Base-by-base conservation (phyloP, 2,797 vertebrate genomes). In the Cyprinella venusta region DNA sequence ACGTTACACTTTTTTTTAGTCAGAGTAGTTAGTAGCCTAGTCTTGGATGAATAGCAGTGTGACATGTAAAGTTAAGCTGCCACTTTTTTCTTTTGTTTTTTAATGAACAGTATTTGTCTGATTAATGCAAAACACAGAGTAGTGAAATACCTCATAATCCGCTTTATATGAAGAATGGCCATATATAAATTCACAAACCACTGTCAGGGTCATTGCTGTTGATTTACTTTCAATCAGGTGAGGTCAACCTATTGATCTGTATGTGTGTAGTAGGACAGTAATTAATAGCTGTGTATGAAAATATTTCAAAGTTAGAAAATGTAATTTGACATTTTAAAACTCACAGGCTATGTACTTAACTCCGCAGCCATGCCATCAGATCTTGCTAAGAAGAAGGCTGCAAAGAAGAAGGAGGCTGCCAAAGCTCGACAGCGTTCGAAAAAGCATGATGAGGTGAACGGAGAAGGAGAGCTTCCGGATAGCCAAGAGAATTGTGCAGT, bases 351-450 rank as follows among this genome's bases (percentile, higher is more conserved):
- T 70, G 3, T 42, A 42, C 42, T 50, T 56, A 33, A 40, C 21
- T 59, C 33, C 18, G 24, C 67, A 70, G 52, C 38, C 38, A 98
- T 98, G 97, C 97, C 97, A 74, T 99, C 97, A 3, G 97, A 99
- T 87, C 89, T 98, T 88, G 98, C 98, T 70, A 99, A 99, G 91
- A 99, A 99, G 93, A 98, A 98, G 87, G 98, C 97, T 36, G 97
- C 97, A 1, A 98, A 98, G 92, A 99, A 98, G 93, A 99, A 99
- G 92, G 97, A 98, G 88, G 97, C 97, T 6, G 98, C 97, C 10
- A 98, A 98, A 91, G 94, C 95, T 19, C 96, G 97, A 21, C 95
- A 96, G 87, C 94, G 96, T 33, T 94, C 96, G 67, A 97, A 95
- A 89, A 97, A 96, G 56, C 80, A 94, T 0, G 96, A 97, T 30